Percentiles rank a stretch among this genome's conserved stretches.
Evolutionary conservation across 2,888 invertebrate genomes (phyloP).

Genomic region (Aricia artaxerxes): DNA sequence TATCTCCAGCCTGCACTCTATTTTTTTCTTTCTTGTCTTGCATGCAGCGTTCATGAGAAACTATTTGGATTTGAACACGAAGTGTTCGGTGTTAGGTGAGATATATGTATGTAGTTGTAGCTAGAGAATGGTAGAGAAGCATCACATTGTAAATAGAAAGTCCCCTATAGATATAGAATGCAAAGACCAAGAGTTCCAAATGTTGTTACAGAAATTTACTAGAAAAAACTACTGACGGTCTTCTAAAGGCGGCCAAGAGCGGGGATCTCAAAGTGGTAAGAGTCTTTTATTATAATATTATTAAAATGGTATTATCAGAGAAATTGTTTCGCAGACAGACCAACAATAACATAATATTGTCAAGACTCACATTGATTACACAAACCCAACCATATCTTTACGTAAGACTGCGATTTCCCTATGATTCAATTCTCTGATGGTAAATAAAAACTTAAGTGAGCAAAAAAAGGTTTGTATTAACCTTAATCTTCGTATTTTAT

Average conservation of each 20-base stretch:
- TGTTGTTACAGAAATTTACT: slow-evolving; percentile 85
- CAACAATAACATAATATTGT: no score
- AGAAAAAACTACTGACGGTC: slow-evolving; percentile 90
- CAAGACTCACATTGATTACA: no score
- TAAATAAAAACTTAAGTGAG: no score
- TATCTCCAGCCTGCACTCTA: slow-evolving; percentile 63
- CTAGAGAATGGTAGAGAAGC: not conserved
- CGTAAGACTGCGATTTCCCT: no score
- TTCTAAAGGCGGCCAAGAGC: slow-evolving; percentile 90
- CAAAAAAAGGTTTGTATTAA: no score
- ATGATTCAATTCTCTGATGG: no score
- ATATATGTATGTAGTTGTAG: slow-evolving; percentile 45
- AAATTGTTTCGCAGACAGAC: no score
- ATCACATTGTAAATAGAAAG: slow-evolving; percentile 7
- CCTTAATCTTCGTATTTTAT: no score
- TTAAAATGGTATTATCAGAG: no score
- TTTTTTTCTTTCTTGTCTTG: slow-evolving; percentile 78
- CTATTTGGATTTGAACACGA: slow-evolving; percentile 90
- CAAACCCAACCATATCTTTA: no score
- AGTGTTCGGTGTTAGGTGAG: slow-evolving; percentile 87
- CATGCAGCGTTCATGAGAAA: slow-evolving; percentile 91
- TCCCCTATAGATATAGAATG: not conserved
- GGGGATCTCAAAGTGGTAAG: slow-evolving; percentile 90
- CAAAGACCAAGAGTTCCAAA: slow-evolving; percentile 26
- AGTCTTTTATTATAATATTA: not conserved